These are phyloP conservation scores for Macropus fuliginosus DNA, from an alignment of 2,797 vertebrate genomes.

Conservation along the genomic window DNA sequence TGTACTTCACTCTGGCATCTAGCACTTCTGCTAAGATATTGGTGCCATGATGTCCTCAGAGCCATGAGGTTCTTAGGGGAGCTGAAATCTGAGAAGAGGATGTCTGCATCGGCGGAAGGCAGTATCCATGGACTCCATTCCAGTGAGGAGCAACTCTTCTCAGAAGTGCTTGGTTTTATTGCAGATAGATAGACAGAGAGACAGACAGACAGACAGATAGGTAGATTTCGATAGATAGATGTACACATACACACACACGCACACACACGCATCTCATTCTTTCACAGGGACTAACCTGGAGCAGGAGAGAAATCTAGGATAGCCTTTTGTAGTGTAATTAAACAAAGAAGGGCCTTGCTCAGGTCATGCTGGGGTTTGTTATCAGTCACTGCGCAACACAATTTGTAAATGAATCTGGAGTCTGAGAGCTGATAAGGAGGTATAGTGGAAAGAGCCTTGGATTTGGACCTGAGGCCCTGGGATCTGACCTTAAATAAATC, in stretches of 20 bases:
- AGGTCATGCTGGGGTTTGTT: not conserved
- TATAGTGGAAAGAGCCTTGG: not conserved
- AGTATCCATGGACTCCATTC: constrained; percentile 94
- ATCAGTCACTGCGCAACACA: not conserved
- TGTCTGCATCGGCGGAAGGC: constrained; percentile 92
- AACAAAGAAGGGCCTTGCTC: not conserved
- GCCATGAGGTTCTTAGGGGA: constrained; percentile 96
- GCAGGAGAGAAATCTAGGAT: not conserved
- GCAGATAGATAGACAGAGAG: constrained; percentile 41
- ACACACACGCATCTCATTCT: not conserved
- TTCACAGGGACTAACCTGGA: not conserved
- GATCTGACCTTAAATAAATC: not conserved
- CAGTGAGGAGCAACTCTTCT: constrained; percentile 95
- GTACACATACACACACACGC: no score
- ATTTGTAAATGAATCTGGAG: not conserved
- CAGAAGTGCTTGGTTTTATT: constrained; percentile 74
- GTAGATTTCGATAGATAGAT: no score
- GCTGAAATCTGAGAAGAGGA: constrained; percentile 81
- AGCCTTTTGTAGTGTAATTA: not conserved
- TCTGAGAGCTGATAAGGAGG: not conserved
- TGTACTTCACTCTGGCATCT: constrained; percentile 83
- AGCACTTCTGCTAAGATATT: constrained; percentile 95
- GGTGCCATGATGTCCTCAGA: constrained; percentile 88
- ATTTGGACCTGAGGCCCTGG: not conserved
- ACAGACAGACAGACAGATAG: no score